Percentiles rank a stretch among this genome's conserved stretches.
phyloP scores from a whole-genome alignment of 2,797 vertebrate genomes.

The Buceros bicornis region DNA sequence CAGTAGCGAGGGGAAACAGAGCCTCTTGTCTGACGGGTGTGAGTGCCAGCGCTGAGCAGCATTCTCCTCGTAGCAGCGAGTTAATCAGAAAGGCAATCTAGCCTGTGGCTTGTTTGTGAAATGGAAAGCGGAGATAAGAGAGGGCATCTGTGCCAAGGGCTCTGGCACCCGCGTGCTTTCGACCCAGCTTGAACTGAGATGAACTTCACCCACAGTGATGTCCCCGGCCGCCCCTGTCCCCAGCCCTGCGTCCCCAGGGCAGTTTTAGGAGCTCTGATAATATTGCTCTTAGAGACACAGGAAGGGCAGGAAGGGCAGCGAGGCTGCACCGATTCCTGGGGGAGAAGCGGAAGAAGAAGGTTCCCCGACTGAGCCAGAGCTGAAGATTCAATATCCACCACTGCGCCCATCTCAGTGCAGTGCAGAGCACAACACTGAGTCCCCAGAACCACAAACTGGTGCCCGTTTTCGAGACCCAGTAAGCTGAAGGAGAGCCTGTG shows the following conservation, averaged over 20 bases:
- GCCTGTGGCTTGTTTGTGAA: not conserved
- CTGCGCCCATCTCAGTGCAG: not conserved
- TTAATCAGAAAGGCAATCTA: not conserved
- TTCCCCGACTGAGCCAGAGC: not conserved
- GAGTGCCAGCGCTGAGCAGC: not conserved
- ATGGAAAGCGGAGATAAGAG: not conserved
- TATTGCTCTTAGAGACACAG: not conserved
- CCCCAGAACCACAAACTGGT: not conserved
- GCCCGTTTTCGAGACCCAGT: not conserved
- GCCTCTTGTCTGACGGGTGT: no score
- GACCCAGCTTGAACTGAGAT: no score
- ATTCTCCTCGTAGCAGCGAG: not conserved
- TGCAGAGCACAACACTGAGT: accelerated
- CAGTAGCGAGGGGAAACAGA: not conserved
- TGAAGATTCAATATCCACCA: no score
- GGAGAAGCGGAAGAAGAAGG: not conserved
- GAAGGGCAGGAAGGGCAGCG: accelerated
- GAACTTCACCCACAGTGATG: accelerated
- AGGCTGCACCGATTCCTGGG: not conserved
- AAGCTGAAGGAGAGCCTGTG: not conserved
- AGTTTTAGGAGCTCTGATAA: not conserved
- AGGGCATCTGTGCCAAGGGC: not conserved
- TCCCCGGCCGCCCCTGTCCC: accelerated
- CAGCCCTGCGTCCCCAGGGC: accelerated
- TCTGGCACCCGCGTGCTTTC: not conserved